A percentile compares a stretch with the other conserved stretches of the same genome.
Evolutionary conservation across 2,888 invertebrate species (phyloP).

Genomic region (Eutolmus rufibarbis): DNA sequence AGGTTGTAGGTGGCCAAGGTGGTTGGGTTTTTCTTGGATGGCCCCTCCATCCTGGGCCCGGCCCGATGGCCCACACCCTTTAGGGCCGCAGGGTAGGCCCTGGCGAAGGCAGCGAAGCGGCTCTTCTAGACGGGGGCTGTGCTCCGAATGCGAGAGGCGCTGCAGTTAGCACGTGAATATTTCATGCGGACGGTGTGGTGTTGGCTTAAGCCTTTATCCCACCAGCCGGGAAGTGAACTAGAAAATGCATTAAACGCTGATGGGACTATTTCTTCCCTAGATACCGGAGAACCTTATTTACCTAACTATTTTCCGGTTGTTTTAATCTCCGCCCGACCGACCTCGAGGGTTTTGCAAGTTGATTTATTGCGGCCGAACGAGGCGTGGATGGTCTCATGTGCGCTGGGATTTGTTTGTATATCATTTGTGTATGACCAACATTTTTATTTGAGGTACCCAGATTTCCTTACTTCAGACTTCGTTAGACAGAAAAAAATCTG

Average conservation of each 20-base stretch:
- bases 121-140: neutral
- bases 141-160: neutral
- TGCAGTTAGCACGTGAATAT: slow-evolving; percentile 10
- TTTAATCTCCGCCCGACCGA: neutral
- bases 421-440: neutral
- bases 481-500: neutral
- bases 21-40: neutral
- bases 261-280: neutral
- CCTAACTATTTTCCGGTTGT: neutral
- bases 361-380: neutral
- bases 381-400: neutral
- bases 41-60: neutral
- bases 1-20: neutral
- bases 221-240: neutral
- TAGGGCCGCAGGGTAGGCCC: neutral
- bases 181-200: neutral
- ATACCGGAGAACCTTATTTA: neutral
- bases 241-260: neutral
- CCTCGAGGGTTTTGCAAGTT: neutral
- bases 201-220: neutral
- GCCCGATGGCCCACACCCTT: neutral
- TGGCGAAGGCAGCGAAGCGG: neutral
- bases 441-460: neutral
- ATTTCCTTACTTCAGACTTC: neutral
- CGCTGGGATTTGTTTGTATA: neutral